Base-by-base conservation (phyloP, 2,113 vertebrate species). In the Phyllostomus hastatus region DNA sequence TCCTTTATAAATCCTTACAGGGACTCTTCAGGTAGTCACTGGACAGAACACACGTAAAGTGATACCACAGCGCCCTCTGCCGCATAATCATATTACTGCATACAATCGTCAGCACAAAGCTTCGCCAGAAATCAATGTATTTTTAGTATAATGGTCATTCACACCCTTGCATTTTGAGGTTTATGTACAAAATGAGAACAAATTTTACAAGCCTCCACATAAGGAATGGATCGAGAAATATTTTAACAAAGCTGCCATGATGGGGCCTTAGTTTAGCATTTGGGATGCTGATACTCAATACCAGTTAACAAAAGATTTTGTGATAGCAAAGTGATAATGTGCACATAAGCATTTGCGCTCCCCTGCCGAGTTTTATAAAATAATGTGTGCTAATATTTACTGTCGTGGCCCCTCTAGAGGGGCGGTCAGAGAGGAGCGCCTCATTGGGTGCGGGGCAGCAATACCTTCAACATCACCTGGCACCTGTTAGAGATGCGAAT, bases 31-130 rank as follows among this genome's bases (percentile, higher is more conserved):
- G 59, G 82, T 61, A 61, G 0, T 12, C 67, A 2, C 2, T 0
- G 28, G 8, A 0, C 61, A 3, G 54, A 24, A 12, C 46, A 7
- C 41, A 26, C 0, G 48, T 15, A 69, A 72, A 59, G 46, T 16
- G 4, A 1, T 22, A 7, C 92, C 75, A 88, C 57, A 43, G 80
- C 7, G 66, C 95, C 97, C 76, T 54, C 95, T 95, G 7, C 69
- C 12, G 0, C 1, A 12, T 0, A 0, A 33, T 64, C 0, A 1
- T 12, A 7, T 76, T n/a, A 88, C 16, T 96, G 87, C 87, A 79
- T 0, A 10, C 2, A 7, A 3, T 9, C 7, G 31, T 86, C 85
- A 3, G 17, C 26, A 4, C 54, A 0, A 1, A 15, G 31, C 10
- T 11, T 7, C 16, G 2, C 26, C 48, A 35, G 33, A 66, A 48